Percentiles rank a stretch among this genome's conserved stretches.
Evolutionary conservation across 2,113 vertebrate species (phyloP).

Genomic region (Mionectes macconnelli): DNA sequence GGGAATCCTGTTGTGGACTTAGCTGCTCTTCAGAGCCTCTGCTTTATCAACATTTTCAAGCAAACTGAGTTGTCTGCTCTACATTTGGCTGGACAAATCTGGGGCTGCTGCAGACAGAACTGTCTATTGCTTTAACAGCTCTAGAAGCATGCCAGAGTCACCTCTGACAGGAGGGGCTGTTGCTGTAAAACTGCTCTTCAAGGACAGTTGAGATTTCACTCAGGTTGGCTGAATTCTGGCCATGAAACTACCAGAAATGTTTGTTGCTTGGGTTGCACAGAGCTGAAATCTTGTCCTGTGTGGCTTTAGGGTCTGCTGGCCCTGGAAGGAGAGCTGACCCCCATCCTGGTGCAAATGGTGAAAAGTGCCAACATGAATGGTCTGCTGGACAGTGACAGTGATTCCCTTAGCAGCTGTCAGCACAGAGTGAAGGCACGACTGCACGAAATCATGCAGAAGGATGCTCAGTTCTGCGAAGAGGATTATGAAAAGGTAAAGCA

Average conservation of each 20-base stretch:
- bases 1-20: not conserved
- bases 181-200: not conserved
- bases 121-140: not conserved
- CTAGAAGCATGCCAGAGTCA: not conserved
- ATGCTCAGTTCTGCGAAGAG: slow-evolving; percentile 84
- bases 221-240: not conserved
- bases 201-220: not conserved
- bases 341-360: slow-evolving; percentile 99
- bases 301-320: slow-evolving; percentile 88
- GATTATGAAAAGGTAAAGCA: slow-evolving; percentile 88
- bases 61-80: not conserved
- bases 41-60: not conserved
- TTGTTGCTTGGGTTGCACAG: not conserved
- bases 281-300: not conserved
- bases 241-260: not conserved
- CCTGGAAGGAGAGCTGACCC: slow-evolving; percentile 94
- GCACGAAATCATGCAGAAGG: slow-evolving; percentile 94
- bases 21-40: not conserved
- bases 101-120: not conserved
- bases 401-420: slow-evolving; percentile 94
- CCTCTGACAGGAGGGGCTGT: not conserved
- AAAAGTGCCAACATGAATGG: slow-evolving; percentile 99
- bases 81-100: not conserved
- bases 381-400: slow-evolving; percentile 93
- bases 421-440: slow-evolving; percentile 92